Base-by-base conservation (phyloP, 2,113 vertebrate species). In the Ploceus nigricollis region DNA sequence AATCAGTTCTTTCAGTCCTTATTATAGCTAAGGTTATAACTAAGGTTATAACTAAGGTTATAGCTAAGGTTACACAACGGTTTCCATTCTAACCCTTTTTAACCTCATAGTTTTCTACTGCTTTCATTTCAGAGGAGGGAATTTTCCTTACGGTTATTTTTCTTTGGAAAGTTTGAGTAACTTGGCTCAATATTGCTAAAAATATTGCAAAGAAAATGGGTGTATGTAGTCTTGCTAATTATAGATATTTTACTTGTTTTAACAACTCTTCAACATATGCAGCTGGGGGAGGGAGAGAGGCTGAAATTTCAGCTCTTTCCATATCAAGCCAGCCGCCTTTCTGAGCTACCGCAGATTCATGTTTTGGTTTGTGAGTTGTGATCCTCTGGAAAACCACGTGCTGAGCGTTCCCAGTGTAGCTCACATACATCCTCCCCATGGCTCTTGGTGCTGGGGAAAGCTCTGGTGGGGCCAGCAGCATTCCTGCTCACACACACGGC, bases 81-180 rank as follows among this genome's bases (percentile, higher is more conserved):
- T 96, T 96, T 95, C 92, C 90, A 94, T 94, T 96, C 85, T 86
- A 77, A 72, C 79, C n/a, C 39, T 83, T 90, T 88, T 90, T 69
- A 80, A 75, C 58, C 47, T 96, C 79, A 47, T 72, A 64, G 63
- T 77, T 93, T 92, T 96, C 64, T 91, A 61, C 48, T 94, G 87
- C 85, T 83, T 77, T 96, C 87, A 88, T 95, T 90, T 85, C 86
- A 64, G 71, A 90, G 79, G 70, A 82, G 88, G 56, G 93, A 94
- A 86, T 96, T 97, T 94, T 96, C 90, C 90, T 96, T 91, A 90
- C 12, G 1, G 90, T 94, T 95, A 83, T 88, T 97, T 96, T 96
- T 96, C 93, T 92, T 92, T 40, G 92, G 94, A 90, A 97, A 96
- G 12, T 95, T 94, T 97, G 94, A 96, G 82, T 90, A 88, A 94